Evolutionary conservation across 2,797 vertebrate genomes (phyloP).

Genomic region (Caiman crocodilus): DNA sequence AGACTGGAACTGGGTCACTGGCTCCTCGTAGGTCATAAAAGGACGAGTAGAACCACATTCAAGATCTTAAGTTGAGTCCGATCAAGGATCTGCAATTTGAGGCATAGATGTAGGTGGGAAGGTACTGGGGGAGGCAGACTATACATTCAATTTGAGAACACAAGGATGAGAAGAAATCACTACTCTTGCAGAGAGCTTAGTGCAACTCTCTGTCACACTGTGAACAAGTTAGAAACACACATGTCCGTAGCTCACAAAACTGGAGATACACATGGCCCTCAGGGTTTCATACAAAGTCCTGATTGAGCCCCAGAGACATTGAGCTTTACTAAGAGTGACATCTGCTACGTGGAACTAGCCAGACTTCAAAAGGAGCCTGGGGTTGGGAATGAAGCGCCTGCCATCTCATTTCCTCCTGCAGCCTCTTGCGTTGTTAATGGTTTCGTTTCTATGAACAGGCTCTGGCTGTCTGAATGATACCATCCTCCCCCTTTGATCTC

Average conservation of each 20-base stretch:
- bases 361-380: not conserved
- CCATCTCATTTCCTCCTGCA: slow-evolving; percentile 1
- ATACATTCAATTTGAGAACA: not conserved
- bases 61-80: not conserved
- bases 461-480: not conserved
- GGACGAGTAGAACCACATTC: not conserved
- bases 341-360: not conserved
- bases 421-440: not conserved
- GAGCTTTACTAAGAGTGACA: slow-evolving; percentile 2
- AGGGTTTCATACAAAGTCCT: not conserved
- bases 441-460: not conserved
- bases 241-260: not conserved
- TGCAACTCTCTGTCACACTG: not conserved
- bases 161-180: not conserved
- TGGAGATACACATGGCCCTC: not conserved
- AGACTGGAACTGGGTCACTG: not conserved
- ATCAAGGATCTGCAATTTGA: not conserved
- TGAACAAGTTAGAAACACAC: not conserved
- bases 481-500: not conserved
- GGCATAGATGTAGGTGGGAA: not conserved
- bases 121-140: not conserved
- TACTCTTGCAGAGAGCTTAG: not conserved
- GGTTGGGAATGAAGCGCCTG: not conserved
- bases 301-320: not conserved
- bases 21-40: not conserved